Evolutionary conservation across 2,797 vertebrate genomes (phyloP), one percentile per base, ranked within the genome.

Genomic region (Parauchenoglanis ngamensis): DNA sequence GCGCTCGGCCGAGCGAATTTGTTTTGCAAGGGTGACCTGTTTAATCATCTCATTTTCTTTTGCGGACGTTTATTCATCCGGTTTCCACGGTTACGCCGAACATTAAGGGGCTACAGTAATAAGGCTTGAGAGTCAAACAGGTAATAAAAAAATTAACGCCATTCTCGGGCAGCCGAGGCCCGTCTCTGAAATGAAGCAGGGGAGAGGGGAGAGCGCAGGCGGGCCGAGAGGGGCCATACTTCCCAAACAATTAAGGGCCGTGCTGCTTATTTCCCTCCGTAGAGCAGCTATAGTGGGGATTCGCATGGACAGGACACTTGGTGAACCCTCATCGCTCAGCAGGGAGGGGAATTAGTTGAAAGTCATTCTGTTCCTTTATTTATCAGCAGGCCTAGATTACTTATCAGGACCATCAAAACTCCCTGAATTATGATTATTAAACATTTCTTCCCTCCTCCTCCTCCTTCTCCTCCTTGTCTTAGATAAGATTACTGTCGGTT

Each of bases 101-200:
- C 98, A 99, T 99, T 99, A 99, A 98, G 97, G 97, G 97, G 97
- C 97, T 97, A 98, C 94, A 98, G 98, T 98, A 99, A 99, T 99
- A 99, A 99, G 98, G 97, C 97, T 97, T 96, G 95, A 95, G 98
- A 99, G 97, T 99, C 97, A 98, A 99, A 99, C 98, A 99, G 98
- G 98, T 99, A 99, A 99, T 99, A 99, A 99, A 99, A 99, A 98
- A 98, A 99, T 98, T 98, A 99, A 98, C 97, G 97, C 97, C 97
- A 97, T 97, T 88, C 88, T 96, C 96, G 94, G 95, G 93, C 96
- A 95, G 96, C 96, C 96, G 96, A 97, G 96, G 97, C 96, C 93
- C 88, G 94, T 95, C 96, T 94, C 93, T 93, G 96, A 97, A 97
- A 97, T 96, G 97, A 97, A 96, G 96, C 97, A 88, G 96, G 95